phyloP scores from a whole-genome alignment of 2,888 invertebrate species.

The Mimumesa dahlbomi region DNA sequence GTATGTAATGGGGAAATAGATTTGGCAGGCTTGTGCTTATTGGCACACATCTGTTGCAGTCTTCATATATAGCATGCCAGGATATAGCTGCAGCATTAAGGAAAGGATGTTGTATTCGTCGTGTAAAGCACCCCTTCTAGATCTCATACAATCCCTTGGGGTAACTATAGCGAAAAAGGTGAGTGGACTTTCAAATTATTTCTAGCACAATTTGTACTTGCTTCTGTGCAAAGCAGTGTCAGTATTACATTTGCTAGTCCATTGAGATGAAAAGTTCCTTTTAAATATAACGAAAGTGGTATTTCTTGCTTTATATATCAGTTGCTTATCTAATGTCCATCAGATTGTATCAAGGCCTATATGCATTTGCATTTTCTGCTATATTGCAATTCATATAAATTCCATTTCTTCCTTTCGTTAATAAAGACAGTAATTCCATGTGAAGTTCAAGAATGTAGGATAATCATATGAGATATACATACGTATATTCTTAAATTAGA shows the following conservation, averaged over 20 bases:
- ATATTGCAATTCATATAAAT: too few relatives aligned
- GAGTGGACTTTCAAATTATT: slow-evolving; percentile 68
- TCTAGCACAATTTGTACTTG: background rate
- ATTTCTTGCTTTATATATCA: too few relatives aligned
- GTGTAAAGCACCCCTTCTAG: slow-evolving; percentile 95
- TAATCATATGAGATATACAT: too few relatives aligned
- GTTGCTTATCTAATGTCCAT: too few relatives aligned
- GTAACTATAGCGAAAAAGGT: slow-evolving; percentile 94
- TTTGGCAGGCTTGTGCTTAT: slow-evolving; percentile 11
- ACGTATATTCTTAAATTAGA: too few relatives aligned
- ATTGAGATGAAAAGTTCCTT: background rate
- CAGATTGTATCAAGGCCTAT: too few relatives aligned
- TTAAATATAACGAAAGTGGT: too few relatives aligned
- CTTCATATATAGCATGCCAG: slow-evolving; percentile 99
- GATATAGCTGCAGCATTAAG: slow-evolving; percentile 96
- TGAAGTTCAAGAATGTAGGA: too few relatives aligned
- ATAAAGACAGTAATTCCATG: too few relatives aligned
- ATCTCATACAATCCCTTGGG: slow-evolving; percentile 89
- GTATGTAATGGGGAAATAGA: slow-evolving; percentile 81
- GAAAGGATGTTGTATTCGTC: slow-evolving; percentile 99
- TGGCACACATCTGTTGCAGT: slow-evolving; percentile 83
- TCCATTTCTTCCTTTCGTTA: too few relatives aligned
- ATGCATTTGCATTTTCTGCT: too few relatives aligned
- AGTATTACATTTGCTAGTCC: background rate
- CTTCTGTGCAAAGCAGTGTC: background rate